A percentile compares a stretch with the other conserved stretches of the same genome.
phyloP scores from a whole-genome alignment of 2,797 vertebrate species.

The Argya squamiceps region DNA sequence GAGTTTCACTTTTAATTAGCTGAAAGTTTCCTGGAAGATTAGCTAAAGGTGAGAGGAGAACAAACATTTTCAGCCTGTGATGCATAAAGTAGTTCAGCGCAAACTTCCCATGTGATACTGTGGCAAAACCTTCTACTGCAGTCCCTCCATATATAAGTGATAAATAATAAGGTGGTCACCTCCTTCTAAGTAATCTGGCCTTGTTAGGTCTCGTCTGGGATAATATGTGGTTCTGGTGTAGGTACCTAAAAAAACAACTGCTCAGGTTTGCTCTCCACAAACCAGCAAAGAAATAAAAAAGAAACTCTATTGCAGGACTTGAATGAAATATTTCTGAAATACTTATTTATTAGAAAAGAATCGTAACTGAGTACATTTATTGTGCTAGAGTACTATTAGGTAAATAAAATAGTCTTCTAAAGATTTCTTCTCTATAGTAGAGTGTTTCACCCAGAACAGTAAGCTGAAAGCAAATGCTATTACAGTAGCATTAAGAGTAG shows the following conservation, averaged over 20 bases:
- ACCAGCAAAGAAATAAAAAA: neutral
- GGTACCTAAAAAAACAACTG: neutral
- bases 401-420: neutral
- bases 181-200: neutral
- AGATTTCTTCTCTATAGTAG: neutral
- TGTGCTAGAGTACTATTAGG: neutral
- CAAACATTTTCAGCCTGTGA: neutral
- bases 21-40: neutral
- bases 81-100: neutral
- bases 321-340: neutral
- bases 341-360: neutral
- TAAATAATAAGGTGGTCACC: neutral
- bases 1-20: neutral
- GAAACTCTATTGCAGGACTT: neutral
- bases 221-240: neutral
- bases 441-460: neutral
- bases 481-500: neutral
- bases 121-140: neutral
- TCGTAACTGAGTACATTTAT: neutral
- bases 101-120: neutral
- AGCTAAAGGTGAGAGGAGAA: neutral
- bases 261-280: neutral
- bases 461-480: neutral
- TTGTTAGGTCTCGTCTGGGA: neutral
- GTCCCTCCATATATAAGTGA: neutral